Percentiles rank a stretch among this genome's conserved stretches.
Conservation (phyloP, 1,140 invertebrate species). For the Drosophila rufa region DNA sequence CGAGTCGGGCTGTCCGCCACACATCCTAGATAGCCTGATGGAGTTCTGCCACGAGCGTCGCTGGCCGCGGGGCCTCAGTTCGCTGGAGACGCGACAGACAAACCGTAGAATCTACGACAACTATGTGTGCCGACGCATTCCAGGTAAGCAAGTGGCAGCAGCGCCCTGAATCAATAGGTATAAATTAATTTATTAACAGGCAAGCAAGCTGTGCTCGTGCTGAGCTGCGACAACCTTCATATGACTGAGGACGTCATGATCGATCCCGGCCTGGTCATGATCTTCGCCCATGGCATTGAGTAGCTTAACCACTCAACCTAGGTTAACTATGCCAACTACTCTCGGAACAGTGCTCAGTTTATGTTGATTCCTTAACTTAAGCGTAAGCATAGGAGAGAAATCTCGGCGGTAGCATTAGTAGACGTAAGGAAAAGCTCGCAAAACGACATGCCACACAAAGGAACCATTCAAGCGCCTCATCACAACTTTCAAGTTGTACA, state of each 20-base stretch:
- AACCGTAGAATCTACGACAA: constrained; percentile 95
- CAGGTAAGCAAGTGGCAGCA: constrained; percentile 86
- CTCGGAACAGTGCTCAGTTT: constrained; percentile 72
- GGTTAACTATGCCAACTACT: constrained; percentile 48
- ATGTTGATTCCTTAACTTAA: constrained; percentile 71
- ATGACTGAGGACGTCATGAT: constrained; percentile 98
- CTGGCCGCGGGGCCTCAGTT: constrained; percentile 96
- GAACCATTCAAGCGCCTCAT: constrained; percentile 74
- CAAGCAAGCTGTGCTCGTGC: constrained; percentile 97
- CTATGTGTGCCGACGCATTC: constrained; percentile 97
- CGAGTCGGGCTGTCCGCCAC: constrained; percentile 96
- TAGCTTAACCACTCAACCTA: constrained; percentile 61
- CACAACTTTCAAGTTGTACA: constrained; percentile 67
- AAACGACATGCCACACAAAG: constrained; percentile 25
- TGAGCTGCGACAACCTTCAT: constrained; percentile 97
- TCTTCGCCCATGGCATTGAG: constrained; percentile 98
- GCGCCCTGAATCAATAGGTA: neutral
- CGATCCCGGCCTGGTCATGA: constrained; percentile 98
- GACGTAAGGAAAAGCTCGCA: constrained; percentile 40
- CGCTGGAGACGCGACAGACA: constrained; percentile 96
- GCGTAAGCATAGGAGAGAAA: constrained; percentile 28
- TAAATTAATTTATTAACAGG: constrained; percentile 42
- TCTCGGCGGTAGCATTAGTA: constrained; percentile 38
- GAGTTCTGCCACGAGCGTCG: constrained; percentile 98
- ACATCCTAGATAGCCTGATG: constrained; percentile 97